Conservation (phyloP, 2,113 vertebrate genomes). For the Anseranas semipalmata region DNA sequence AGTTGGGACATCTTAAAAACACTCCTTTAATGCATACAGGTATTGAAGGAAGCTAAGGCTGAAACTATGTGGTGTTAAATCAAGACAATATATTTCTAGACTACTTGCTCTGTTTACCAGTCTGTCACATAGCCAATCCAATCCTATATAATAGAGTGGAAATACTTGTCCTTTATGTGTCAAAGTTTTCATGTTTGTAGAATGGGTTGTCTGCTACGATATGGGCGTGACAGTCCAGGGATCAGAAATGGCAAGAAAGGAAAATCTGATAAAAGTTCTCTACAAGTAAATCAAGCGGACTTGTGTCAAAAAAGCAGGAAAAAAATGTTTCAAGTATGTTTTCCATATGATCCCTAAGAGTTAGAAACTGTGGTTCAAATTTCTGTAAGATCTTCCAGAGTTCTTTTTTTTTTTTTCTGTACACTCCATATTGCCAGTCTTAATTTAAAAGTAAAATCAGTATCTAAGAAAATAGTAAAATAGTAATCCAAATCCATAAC, state of each 20-base stretch:
- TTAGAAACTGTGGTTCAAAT: background rate
- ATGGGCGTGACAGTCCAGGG: background rate
- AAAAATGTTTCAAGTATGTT: background rate
- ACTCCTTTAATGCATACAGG: background rate
- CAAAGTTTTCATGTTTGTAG: background rate
- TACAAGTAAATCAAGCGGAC: background rate
- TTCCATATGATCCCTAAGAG: background rate
- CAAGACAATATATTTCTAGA: background rate
- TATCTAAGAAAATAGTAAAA: background rate
- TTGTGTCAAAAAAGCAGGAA: background rate
- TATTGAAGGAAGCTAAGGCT: background rate
- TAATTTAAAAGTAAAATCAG: constrained; percentile 7
- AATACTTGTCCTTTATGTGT: background rate
- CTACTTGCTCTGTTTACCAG: background rate
- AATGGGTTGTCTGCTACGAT: background rate
- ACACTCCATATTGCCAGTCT: background rate
- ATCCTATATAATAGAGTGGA: background rate
- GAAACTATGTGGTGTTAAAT: background rate
- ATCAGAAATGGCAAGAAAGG: background rate
- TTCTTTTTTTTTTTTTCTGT: background rate
- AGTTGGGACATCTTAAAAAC: background rate
- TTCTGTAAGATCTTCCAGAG: background rate
- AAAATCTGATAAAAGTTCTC: background rate
- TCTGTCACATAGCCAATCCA: background rate
- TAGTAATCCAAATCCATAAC: background rate